A percentile compares a stretch with the other conserved stretches of the same genome.
phyloP scores from a whole-genome alignment of 2,113 vertebrate species.

The Galbula dea region DNA sequence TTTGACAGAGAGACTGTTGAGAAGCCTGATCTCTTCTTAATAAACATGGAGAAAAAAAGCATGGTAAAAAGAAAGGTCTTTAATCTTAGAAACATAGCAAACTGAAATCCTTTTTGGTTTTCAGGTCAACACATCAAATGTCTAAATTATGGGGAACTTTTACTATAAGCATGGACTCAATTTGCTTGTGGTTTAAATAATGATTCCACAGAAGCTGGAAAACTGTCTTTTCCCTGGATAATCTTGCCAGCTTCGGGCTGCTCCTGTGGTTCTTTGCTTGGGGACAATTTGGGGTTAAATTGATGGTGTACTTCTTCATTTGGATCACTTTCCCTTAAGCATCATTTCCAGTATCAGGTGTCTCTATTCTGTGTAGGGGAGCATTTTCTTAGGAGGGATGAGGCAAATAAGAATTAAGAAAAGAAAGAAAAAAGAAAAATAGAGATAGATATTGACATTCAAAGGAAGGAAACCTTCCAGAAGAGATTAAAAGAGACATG shows the following conservation, averaged over 20 bases:
- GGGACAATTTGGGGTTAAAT: background rate
- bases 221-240: background rate
- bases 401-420: background rate
- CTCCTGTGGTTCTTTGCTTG: background rate
- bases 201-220: background rate
- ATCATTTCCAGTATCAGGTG: background rate
- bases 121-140: background rate
- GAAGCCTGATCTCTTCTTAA: background rate
- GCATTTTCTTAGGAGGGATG: background rate
- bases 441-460: background rate
- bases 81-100: background rate
- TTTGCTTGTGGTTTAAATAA: background rate
- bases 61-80: background rate
- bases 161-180: background rate
- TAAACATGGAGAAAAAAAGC: background rate
- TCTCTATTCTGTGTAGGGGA: background rate
- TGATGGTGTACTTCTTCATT: background rate
- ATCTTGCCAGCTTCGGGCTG: background rate
- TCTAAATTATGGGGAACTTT: background rate
- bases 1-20: background rate
- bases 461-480: background rate
- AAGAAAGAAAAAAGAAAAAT: background rate
- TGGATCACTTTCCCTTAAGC: background rate
- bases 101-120: background rate
- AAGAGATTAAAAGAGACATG: background rate